Base-by-base conservation (phyloP, 2,113 vertebrate genomes). In the Prinia subflava region DNA sequence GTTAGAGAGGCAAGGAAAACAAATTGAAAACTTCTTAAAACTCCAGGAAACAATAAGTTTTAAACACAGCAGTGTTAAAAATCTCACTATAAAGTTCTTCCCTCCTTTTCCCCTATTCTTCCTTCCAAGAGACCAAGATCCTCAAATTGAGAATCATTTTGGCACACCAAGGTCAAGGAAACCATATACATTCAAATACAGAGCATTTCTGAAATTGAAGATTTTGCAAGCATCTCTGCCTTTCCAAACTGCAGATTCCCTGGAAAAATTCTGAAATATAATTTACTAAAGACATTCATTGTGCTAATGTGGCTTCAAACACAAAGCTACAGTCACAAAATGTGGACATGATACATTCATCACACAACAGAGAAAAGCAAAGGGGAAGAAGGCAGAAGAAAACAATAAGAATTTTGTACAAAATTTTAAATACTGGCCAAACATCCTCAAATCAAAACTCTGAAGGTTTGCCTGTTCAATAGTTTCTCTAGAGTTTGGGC, bases 1-100 rank as follows among this genome's bases (percentile, higher is more conserved):
- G 89, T 78, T 94, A 94, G 84, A 95, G 52, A 87, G 63, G 80
- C 60, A 95, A 95, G 60, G 30, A 95, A 97, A 97, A 96, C 69
- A 94, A 94, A 91, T 55, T 2, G 9, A 93, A 92, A 95, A 96
- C 82, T 93, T 95, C 84, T 91, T 67, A 87, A 86, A 96, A 95
- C 52, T 92, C 46, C 52, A 89, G 31, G 65, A 94, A 92, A 94
- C 70, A 90, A 12, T 41, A 78, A 39, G 63, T 87, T 96, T 94
- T 59, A 79, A 92, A 84, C 56, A 78, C 14, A 96, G 55, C 35
- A 78, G 28, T 52, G 86, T 57, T 59, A 84, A 89, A 73, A 68
- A 49, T 33, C 64, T 94, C 82, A 77, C n/a, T 90, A 67, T 41
- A 30, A 93, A 69, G 16, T 73, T 93, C 56, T 64, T 91, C n/a